Conservation (phyloP, 2,797 vertebrate genomes). For the Chlorospingus semifuscus region DNA sequence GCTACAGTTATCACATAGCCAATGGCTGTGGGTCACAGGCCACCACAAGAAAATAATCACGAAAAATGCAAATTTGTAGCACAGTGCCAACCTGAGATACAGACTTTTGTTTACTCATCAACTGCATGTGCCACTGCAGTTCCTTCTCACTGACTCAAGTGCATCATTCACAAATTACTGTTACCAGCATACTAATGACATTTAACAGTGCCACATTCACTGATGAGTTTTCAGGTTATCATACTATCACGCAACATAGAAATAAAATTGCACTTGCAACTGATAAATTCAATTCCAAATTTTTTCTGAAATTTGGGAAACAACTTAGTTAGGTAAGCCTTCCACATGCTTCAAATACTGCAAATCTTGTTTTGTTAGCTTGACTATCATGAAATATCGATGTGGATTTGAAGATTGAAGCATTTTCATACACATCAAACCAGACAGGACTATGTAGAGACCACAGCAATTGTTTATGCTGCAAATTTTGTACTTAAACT, state of each 20-base stretch:
- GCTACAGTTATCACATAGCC: not conserved
- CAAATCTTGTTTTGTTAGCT: not conserved
- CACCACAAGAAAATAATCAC: not conserved
- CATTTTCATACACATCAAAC: not conserved
- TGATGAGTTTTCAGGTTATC: not conserved
- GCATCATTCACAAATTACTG: not conserved
- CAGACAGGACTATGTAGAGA: not conserved
- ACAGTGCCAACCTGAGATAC: not conserved
- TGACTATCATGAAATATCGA: not conserved
- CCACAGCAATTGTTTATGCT: not conserved
- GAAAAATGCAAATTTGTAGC: not conserved
- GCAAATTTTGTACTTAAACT: not conserved
- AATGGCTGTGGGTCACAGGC: not conserved
- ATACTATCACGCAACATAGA: not conserved
- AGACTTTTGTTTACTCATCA: not conserved
- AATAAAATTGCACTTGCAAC: not conserved
- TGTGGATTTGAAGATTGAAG: not conserved
- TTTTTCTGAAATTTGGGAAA: not conserved
- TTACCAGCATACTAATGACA: not conserved
- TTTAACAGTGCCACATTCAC: not conserved
- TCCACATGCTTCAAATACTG: not conserved
- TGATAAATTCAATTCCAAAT: not conserved
- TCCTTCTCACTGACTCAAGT: not conserved
- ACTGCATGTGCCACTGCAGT: rapidly evolving
- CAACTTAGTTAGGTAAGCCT: not conserved